Evolutionary conservation across 2,888 invertebrate species (phyloP).

Genomic region (Drosophila fulvimacula): DNA sequence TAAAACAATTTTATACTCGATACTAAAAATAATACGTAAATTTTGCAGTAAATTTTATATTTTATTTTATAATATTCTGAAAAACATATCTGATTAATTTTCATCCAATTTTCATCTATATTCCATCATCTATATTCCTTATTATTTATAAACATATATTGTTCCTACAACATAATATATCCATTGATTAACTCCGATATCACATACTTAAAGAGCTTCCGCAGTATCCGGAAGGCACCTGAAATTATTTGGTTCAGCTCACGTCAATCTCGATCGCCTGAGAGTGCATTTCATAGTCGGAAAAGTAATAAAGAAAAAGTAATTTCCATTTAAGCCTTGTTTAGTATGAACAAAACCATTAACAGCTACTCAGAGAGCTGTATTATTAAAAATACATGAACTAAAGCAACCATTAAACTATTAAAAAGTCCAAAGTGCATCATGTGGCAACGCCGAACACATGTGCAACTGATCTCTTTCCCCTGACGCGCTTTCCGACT

Average conservation of each 20-base stretch:
- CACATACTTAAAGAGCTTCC: neutral
- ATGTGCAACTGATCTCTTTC: constrained; percentile 1
- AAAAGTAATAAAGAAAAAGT: neutral
- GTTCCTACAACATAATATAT: neutral
- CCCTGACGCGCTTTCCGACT: neutral
- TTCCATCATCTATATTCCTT: too few relatives aligned
- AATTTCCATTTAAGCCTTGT: neutral
- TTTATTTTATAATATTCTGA: too few relatives aligned
- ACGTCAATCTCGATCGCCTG: too few relatives aligned
- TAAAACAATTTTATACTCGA: too few relatives aligned
- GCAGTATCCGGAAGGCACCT: neutral
- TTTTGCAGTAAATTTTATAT: too few relatives aligned
- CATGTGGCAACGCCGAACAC: constrained; percentile 14
- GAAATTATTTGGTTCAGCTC: neutral
- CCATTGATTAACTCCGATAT: neutral
- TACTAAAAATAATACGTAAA: too few relatives aligned
- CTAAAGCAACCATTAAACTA: constrained; percentile 55
- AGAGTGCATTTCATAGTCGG: neutral
- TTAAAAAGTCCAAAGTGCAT: constrained; percentile 57
- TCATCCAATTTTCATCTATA: too few relatives aligned
- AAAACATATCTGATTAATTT: too few relatives aligned
- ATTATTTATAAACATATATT: too few relatives aligned
- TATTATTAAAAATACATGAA: constrained; percentile 40
- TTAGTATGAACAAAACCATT: constrained; percentile 13
- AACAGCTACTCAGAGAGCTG: constrained; percentile 10